phyloP scores from a whole-genome alignment of 2,113 vertebrate genomes.

The Rana temporaria region DNA sequence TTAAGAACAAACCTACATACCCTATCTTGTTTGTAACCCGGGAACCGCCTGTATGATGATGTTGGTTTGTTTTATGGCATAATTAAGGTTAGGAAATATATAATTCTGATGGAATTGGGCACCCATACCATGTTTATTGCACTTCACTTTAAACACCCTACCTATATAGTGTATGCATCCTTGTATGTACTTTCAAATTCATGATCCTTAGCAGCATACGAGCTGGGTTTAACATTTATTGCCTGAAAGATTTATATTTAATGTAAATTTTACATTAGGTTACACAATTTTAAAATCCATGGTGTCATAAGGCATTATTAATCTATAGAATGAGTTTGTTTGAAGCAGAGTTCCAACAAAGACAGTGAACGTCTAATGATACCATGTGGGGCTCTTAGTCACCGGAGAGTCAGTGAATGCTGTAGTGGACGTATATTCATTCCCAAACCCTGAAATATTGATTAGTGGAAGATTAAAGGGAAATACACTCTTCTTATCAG shows the following conservation, averaged over 20 bases:
- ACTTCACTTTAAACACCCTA: too few relatives aligned
- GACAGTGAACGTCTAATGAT: not conserved
- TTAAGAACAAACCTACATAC: too few relatives aligned
- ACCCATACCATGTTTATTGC: too few relatives aligned
- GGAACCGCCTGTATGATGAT: too few relatives aligned
- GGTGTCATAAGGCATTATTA: constrained; percentile 2
- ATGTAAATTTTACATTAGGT: constrained; percentile 15
- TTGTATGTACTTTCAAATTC: not conserved
- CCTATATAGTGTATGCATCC: too few relatives aligned
- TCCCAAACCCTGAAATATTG: constrained; percentile 12
- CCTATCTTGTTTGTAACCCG: too few relatives aligned
- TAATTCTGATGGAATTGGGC: too few relatives aligned
- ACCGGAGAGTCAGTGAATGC: not conserved
- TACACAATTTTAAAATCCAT: constrained; percentile 6
- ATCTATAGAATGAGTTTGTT: constrained; percentile 21
- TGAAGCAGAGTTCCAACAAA: not conserved
- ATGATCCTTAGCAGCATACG: not conserved
- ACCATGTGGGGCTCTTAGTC: too few relatives aligned
- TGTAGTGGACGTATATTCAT: not conserved
- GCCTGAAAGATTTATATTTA: not conserved
- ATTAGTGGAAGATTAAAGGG: not conserved
- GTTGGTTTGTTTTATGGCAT: too few relatives aligned
- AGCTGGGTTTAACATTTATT: not conserved
- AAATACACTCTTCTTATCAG: not conserved
- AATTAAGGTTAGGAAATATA: too few relatives aligned